These are phyloP conservation scores for Spermophilus dauricus DNA, from an alignment of 2,113 vertebrate species.

Conservation along the genomic window DNA sequence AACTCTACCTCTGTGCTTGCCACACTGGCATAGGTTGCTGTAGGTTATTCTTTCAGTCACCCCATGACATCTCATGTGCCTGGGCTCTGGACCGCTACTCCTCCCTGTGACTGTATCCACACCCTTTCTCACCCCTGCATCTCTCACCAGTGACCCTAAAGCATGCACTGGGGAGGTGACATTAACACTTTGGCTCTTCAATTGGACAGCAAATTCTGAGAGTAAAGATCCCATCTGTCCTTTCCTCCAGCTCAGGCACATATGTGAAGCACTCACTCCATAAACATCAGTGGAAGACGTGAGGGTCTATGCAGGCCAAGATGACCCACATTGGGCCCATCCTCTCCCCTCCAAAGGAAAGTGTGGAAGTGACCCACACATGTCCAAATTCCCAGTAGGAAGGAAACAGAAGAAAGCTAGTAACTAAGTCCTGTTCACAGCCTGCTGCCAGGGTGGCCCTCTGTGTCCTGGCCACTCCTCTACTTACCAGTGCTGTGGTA, in stretches of 20 bases:
- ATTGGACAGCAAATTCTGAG: background rate
- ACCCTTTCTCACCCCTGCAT: background rate
- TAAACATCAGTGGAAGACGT: too few species aligned
- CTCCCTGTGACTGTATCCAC: too few species aligned
- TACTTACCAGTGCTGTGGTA: too few species aligned
- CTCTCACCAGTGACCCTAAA: too few species aligned
- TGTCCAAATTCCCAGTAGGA: background rate
- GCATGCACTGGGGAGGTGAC: background rate
- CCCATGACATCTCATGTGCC: background rate
- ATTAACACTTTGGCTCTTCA: too few species aligned
- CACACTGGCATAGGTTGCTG: rapidly evolving
- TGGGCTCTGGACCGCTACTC: too few species aligned
- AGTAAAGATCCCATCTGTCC: rapidly evolving
- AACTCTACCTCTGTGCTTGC: rapidly evolving
- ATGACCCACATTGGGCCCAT: background rate
- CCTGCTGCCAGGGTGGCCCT: rapidly evolving
- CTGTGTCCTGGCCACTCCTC: too few species aligned
- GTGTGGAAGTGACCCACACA: background rate
- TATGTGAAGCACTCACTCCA: background rate
- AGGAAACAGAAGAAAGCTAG: background rate
- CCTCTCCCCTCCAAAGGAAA: background rate
- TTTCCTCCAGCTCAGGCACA: rapidly evolving
- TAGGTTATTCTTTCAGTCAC: background rate
- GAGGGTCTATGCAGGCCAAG: background rate
- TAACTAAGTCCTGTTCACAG: background rate